These are phyloP conservation scores for Zenarchopterus dispar DNA, from an alignment of 2,797 vertebrate genomes.

Conservation along the genomic window DNA sequence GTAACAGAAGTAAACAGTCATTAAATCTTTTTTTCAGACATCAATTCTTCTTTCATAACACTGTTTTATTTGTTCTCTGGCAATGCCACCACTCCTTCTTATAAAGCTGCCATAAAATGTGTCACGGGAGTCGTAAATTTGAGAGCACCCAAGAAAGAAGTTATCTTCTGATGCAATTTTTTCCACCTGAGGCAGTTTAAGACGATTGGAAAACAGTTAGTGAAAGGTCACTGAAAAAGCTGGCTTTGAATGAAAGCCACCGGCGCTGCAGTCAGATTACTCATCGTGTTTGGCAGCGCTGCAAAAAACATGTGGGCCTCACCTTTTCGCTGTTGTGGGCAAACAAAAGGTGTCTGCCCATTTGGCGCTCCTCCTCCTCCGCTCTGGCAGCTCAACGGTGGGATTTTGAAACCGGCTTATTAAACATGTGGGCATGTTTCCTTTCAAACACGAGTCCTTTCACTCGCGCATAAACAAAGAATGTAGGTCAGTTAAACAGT, in stretches of 20 bases:
- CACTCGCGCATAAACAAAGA: slow-evolving; percentile 56
- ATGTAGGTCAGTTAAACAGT: slow-evolving; percentile 79
- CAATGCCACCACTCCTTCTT: slow-evolving; percentile 6
- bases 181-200: background rate
- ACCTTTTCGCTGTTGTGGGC: slow-evolving; percentile 33
- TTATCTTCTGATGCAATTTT: background rate
- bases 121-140: background rate
- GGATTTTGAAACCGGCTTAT: slow-evolving; percentile 47
- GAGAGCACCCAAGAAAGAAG: background rate
- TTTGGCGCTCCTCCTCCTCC: slow-evolving; percentile 47
- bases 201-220: too few species aligned
- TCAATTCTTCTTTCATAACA: background rate
- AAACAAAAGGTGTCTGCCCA: slow-evolving; percentile 46
- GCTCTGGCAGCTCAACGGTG: slow-evolving; percentile 55
- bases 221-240: background rate
- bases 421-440: slow-evolving; percentile 66
- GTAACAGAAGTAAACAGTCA: too few species aligned
- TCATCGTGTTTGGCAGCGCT: slow-evolving; percentile 31
- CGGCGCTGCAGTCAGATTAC: slow-evolving; percentile 16
- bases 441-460: slow-evolving; percentile 60
- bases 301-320: slow-evolving; percentile 33
- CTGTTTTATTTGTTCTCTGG: background rate
- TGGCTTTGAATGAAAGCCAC: slow-evolving; percentile 23
- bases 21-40: background rate
- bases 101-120: slow-evolving; percentile 4